phyloP scores from a whole-genome alignment of 2,888 invertebrate genomes.

The Epistrophe eligans region DNA sequence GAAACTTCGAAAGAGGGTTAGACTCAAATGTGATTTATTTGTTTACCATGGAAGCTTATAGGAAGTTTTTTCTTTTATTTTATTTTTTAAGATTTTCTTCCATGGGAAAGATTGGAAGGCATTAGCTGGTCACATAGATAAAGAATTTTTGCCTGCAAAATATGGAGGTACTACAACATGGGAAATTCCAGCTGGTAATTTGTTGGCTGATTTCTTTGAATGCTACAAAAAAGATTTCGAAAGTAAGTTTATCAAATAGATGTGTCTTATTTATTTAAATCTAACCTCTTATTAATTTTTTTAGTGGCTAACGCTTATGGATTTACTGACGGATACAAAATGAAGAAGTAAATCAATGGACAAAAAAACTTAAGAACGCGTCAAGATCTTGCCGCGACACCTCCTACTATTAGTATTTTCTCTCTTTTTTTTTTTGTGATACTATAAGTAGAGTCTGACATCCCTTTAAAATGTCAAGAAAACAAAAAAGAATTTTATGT shows the following conservation, averaged over 20 bases:
- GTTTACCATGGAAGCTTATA: not conserved
- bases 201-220: slow-evolving; percentile 88
- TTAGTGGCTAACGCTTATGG: slow-evolving; percentile 86
- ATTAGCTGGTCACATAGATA: slow-evolving; percentile 86
- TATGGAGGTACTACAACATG: slow-evolving; percentile 88
- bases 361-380: slow-evolving; percentile 35
- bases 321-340: slow-evolving; percentile 84
- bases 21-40: slow-evolving; percentile 76
- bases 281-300: slow-evolving; percentile 79
- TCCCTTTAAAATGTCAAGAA: slow-evolving; percentile 18
- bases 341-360: slow-evolving; percentile 77
- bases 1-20: slow-evolving; percentile 90
- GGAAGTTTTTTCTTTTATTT: slow-evolving; percentile 35
- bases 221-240: slow-evolving; percentile 88
- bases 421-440: slow-evolving; percentile 67
- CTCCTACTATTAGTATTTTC: slow-evolving; percentile 66
- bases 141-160: slow-evolving; percentile 86
- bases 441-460: slow-evolving; percentile 61
- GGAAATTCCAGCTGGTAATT: slow-evolving; percentile 86
- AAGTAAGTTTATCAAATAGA: slow-evolving; percentile 84
- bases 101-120: slow-evolving; percentile 89
- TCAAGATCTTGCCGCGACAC: slow-evolving; percentile 71
- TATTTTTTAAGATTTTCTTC: slow-evolving; percentile 86
- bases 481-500: slow-evolving; percentile 38
- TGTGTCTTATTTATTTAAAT: not conserved